Percentiles rank a stretch among this genome's conserved stretches.
Conservation (phyloP, 2,888 invertebrate species). For the Megaustenia siamemsis region DNA sequence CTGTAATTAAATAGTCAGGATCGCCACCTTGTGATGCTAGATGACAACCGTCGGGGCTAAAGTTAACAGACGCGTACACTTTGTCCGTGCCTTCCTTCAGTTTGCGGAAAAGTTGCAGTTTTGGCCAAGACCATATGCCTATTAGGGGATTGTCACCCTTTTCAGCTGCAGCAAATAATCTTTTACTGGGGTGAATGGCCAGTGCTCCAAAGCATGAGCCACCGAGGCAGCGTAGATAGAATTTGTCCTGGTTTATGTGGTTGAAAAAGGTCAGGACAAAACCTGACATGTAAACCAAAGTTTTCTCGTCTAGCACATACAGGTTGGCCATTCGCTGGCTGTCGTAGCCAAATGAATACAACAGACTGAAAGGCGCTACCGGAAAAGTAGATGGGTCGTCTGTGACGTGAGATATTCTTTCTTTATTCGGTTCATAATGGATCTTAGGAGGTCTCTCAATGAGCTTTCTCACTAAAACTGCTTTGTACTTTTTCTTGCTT, state of each 20-base stretch:
- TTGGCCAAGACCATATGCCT: constrained; percentile 55
- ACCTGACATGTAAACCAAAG: constrained; percentile 52
- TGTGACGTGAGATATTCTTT: constrained; percentile 1
- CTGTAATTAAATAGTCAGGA: constrained; percentile 53
- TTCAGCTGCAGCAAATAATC: constrained; percentile 54
- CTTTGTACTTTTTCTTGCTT: constrained; percentile 40
- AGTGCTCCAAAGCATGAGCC: constrained; percentile 47
- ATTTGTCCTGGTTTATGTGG: constrained; percentile 8
- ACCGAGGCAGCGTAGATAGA: constrained; percentile 47
- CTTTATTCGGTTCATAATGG: constrained; percentile 33
- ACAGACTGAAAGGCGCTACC: neutral
- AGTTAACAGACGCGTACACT: constrained; percentile 51
- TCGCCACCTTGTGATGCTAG: constrained; percentile 55
- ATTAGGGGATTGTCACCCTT: constrained; percentile 50
- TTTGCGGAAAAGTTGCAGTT: constrained; percentile 48
- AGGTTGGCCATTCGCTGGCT: constrained; percentile 49
- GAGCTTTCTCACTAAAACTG: constrained; percentile 38
- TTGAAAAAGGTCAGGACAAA: constrained; percentile 47
- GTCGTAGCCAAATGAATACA: constrained; percentile 53
- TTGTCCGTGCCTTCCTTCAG: constrained; percentile 50
- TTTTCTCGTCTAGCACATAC: constrained; percentile 49
- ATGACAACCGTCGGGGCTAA: constrained; percentile 43
- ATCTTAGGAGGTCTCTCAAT: constrained; percentile 51
- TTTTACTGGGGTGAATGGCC: constrained; percentile 45
- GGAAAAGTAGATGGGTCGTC: neutral